Conservation (phyloP, 2,797 vertebrate species). For the Hipposideros larvatus region DNA sequence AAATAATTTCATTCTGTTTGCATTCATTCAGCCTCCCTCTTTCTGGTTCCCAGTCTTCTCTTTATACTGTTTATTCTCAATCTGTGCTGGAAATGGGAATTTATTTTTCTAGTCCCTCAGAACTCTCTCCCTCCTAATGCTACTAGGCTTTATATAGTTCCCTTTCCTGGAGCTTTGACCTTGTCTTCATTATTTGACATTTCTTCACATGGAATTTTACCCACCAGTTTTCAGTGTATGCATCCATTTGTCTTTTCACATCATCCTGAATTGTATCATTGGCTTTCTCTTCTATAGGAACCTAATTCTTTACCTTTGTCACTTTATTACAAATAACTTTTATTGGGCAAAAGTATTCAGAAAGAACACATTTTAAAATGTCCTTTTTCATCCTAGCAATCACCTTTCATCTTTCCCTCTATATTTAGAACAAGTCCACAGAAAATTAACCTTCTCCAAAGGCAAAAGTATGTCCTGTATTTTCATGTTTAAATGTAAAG, state of each 20-base stretch:
- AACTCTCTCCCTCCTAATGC: background rate
- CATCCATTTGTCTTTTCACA: slow-evolving; percentile 62
- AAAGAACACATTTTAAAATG: slow-evolving; percentile 24
- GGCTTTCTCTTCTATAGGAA: background rate
- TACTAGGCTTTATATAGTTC: background rate
- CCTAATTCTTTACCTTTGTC: slow-evolving; percentile 56
- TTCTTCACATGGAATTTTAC: slow-evolving; percentile 63
- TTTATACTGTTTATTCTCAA: slow-evolving; percentile 50
- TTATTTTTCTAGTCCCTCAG: slow-evolving; percentile 45
- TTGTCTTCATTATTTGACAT: slow-evolving; percentile 56
- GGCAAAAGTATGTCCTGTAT: background rate
- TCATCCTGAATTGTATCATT: slow-evolving; percentile 24
- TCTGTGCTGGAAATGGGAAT: slow-evolving; percentile 23
- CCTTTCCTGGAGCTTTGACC: slow-evolving; percentile 58
- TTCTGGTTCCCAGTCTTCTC: background rate
- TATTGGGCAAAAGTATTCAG: slow-evolving; percentile 12
- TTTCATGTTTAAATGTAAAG: slow-evolving; percentile 39
- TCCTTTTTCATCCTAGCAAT: background rate
- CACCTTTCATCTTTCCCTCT: slow-evolving; percentile 30
- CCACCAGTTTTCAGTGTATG: background rate
- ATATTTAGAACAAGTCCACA: slow-evolving; percentile 58
- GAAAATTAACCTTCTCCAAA: slow-evolving; percentile 64
- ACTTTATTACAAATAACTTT: slow-evolving; percentile 56
- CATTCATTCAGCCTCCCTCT: background rate
- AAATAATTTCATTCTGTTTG: slow-evolving; percentile 33